Conservation (phyloP, 2,113 vertebrate species). For the Ochotona curzoniae region DNA sequence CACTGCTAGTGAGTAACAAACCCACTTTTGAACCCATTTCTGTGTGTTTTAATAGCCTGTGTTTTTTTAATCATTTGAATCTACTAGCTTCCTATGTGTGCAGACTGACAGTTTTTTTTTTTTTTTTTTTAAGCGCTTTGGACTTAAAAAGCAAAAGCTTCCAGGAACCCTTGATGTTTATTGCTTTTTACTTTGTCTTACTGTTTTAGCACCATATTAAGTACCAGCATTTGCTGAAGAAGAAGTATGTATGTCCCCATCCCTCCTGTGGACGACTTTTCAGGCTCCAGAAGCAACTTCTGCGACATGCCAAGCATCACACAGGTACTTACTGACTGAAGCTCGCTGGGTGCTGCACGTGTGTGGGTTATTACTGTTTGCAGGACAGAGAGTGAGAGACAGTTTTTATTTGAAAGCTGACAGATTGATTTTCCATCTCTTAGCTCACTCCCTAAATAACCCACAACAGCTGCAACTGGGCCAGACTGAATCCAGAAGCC, state of each 20-base stretch:
- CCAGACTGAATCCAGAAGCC: too few species aligned
- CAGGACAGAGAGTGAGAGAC: too few species aligned
- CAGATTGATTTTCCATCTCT: too few species aligned
- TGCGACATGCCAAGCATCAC: constrained; percentile 98
- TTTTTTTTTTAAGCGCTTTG: neutral
- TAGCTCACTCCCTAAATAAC: too few species aligned
- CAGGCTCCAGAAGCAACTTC: constrained; percentile 97
- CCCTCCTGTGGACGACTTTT: constrained; percentile 98
- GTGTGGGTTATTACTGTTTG: too few species aligned
- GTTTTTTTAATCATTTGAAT: neutral
- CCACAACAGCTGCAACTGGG: too few species aligned
- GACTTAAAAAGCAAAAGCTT: constrained; percentile 20
- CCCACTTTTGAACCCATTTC: neutral
- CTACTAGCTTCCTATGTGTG: neutral
- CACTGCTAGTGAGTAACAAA: neutral
- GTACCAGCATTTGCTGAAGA: constrained; percentile 99
- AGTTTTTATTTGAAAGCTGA: too few species aligned
- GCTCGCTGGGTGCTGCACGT: too few species aligned
- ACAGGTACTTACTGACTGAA: constrained; percentile 90
- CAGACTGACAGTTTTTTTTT: neutral
- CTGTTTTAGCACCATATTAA: constrained; percentile 96
- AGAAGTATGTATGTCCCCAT: constrained; percentile 98
- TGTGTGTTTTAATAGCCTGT: neutral
- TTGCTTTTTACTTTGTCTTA: constrained; percentile 6
- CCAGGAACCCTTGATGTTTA: neutral